These are phyloP conservation scores for Creontiades dilutus DNA, from an alignment of 2,888 invertebrate genomes.

Conservation along the genomic window DNA sequence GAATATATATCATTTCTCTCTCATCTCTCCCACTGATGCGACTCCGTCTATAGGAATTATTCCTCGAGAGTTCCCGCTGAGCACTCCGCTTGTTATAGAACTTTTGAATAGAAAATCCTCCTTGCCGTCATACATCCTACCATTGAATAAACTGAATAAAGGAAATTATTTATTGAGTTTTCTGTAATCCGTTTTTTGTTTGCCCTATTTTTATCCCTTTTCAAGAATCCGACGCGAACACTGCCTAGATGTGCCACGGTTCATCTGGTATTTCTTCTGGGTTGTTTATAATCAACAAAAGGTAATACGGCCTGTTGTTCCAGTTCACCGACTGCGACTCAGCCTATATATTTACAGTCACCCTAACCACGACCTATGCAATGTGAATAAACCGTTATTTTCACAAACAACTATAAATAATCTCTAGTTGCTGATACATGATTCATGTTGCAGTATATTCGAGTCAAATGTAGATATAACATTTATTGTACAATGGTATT, in stretches of 20 bases:
- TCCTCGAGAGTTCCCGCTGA: background rate
- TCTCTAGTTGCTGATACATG: background rate
- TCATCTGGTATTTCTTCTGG: background rate
- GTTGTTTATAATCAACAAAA: background rate
- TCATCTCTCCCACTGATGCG: background rate
- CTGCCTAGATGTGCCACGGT: background rate
- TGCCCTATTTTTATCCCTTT: background rate
- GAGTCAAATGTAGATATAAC: too few species aligned
- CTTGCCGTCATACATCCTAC: background rate
- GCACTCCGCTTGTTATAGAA: background rate
- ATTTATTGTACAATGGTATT: too few species aligned
- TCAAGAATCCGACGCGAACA: background rate
- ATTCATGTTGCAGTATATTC: too few species aligned
- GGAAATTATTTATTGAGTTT: slow-evolving; percentile 1
- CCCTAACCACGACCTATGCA: too few species aligned
- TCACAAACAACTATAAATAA: too few species aligned
- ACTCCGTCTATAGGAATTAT: background rate
- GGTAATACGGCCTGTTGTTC: background rate
- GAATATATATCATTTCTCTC: background rate
- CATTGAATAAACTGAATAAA: background rate
- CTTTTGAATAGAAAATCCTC: background rate
- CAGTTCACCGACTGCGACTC: too few species aligned
- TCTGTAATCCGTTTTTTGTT: background rate
- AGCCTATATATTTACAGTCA: too few species aligned
- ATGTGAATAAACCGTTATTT: too few species aligned